Base-by-base conservation (phyloP, 2,113 vertebrate genomes). In the Gallinago paraguaiae region DNA sequence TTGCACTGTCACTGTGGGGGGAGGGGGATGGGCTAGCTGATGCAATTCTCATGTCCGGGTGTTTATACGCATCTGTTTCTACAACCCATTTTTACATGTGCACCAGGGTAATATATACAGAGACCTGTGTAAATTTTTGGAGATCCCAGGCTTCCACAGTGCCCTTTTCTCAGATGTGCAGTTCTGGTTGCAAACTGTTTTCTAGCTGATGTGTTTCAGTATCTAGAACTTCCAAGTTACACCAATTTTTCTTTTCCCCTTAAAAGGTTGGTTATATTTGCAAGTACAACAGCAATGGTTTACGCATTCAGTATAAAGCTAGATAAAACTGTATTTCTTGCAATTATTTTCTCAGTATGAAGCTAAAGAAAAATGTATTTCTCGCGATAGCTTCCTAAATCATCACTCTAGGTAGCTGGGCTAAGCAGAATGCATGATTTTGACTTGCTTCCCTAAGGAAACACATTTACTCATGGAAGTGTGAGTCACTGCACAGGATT, bases 401-500 rank as follows among this genome's bases (percentile, higher is more conserved):
- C 35, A 64, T 59, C 51, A 18, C 13, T 48, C 30, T 35, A 35
- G 46, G 30, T 90, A 71, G 51, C 56, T 67, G 68, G 68, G 65
- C 63, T 82, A 9, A 77, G 75, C 35, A 35, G 68, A 86, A 59
- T 5, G 33, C 0, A 0, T 67, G 71, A 54, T 30, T 68, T 77
- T 88, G 31, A 35, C 75, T 80, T 72, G 39, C 57, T 96, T 93
- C 71, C 88, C 75, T 63, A 45, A 80, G 82, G 88, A 91, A 90
- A 48, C 74, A 2, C 70, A 65, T 77, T 92, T 88, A 81, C 54
- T 91, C 24, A 31, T 46, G 79, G 90, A 83, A 93, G 56, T 30
- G 9, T 96, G 93, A 96, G 76, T 94, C 93, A 96, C 43, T 4
- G 4, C 24, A 9, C 76, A 88, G 56, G 60, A 78, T 82, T 90